Evolutionary conservation across 2,888 invertebrate genomes (phyloP).

Genomic region (Brenthis daphne): DNA sequence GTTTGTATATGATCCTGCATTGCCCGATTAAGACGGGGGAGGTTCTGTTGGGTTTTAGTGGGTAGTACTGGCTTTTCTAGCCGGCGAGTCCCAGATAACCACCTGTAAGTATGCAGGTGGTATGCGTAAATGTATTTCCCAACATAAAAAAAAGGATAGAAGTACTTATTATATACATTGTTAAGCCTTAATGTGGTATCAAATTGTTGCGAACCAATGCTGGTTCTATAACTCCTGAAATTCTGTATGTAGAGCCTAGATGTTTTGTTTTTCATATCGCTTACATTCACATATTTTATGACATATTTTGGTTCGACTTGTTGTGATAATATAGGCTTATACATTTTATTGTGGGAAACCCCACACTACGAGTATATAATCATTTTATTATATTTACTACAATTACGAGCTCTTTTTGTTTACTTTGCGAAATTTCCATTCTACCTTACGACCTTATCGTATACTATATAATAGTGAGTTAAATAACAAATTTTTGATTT

Average conservation of each 20-base stretch:
- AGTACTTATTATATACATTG: no score
- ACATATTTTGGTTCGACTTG: slow-evolving; percentile 9
- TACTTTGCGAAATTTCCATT: slow-evolving; percentile 16
- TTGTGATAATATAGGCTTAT: slow-evolving; percentile 10
- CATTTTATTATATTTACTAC: slow-evolving; percentile 26
- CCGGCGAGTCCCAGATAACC: no score
- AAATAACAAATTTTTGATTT: no score
- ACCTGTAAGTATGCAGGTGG: no score
- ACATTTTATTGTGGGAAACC: slow-evolving; percentile 29
- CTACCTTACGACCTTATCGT: background rate
- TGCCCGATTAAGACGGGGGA: no score
- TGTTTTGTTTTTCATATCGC: background rate
- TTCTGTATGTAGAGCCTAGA: background rate
- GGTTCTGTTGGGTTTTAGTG: no score
- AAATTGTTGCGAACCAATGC: no score
- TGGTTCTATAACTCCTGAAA: background rate
- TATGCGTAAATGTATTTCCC: no score
- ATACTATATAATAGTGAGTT: background rate
- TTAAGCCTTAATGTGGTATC: no score
- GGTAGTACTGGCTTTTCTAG: no score
- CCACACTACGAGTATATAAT: slow-evolving; percentile 8
- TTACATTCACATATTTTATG: background rate
- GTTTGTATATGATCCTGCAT: no score
- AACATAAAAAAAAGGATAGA: no score
- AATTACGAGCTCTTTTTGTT: slow-evolving; percentile 7